Evolutionary conservation across 2,888 invertebrate species (phyloP).

Genomic region (Andrena minutula): DNA sequence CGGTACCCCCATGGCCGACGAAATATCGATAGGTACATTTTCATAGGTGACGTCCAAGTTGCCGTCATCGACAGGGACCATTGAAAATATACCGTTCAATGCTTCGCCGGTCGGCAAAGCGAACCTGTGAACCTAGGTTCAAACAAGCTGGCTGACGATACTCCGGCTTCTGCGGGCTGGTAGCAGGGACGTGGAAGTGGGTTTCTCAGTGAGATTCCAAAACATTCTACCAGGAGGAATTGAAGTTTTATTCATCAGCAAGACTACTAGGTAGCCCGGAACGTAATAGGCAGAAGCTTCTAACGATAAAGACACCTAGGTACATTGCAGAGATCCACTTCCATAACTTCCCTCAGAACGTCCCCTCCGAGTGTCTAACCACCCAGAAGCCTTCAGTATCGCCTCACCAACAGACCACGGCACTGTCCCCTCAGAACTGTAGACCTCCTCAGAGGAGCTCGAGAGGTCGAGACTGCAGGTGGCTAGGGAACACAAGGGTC

Average conservation of each 20-base stretch:
- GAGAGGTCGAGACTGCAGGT: slow-evolving; percentile 32
- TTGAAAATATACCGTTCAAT: neutral
- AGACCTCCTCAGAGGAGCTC: no score
- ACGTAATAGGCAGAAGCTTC: no score
- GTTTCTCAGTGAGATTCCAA: no score
- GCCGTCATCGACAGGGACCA: slow-evolving; percentile 1
- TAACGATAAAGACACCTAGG: no score
- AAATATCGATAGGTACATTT: neutral
- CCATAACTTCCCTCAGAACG: neutral
- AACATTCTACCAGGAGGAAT: no score
- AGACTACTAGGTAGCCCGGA: no score
- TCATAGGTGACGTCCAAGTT: neutral
- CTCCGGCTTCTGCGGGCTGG: no score
- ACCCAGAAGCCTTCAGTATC: neutral
- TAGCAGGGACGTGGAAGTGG: neutral
- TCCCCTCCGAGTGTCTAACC: no score
- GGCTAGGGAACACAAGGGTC: slow-evolving; percentile 18
- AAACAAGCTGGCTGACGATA: neutral
- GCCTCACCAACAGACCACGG: neutral
- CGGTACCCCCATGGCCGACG: neutral
- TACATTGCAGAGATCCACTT: neutral
- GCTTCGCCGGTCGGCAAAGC: neutral
- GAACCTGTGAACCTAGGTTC: neutral
- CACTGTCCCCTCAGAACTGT: neutral
- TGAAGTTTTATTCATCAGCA: no score